These are phyloP conservation scores for Ramphastos sulfuratus DNA, from an alignment of 2,113 vertebrate species.

Conservation along the genomic window DNA sequence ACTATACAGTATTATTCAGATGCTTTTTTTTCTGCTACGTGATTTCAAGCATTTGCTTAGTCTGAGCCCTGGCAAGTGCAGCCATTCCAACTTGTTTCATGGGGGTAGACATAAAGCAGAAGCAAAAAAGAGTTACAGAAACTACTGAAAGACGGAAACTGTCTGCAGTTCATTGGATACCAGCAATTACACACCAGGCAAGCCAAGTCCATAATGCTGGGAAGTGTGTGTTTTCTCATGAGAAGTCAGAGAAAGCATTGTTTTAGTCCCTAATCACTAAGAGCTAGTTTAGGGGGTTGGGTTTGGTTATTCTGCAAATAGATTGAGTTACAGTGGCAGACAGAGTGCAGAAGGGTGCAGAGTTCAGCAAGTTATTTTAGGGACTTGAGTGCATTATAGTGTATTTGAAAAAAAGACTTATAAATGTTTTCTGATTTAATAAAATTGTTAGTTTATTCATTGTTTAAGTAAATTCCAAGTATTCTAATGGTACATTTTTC, in stretches of 20 bases:
- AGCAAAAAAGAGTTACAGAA: neutral
- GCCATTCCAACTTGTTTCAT: constrained; percentile 7
- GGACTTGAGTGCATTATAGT: neutral
- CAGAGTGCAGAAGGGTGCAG: constrained; percentile 47
- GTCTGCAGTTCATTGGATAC: constrained; percentile 39
- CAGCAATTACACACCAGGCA: constrained; percentile 31
- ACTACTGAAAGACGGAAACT: constrained; percentile 9
- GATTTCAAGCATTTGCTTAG: neutral
- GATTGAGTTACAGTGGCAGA: constrained; percentile 40
- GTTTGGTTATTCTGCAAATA: constrained; percentile 61
- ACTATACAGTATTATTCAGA: neutral
- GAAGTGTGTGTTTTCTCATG: constrained; percentile 52
- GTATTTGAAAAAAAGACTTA: constrained; percentile 12
- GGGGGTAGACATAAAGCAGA: neutral
- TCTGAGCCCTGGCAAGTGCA: neutral
- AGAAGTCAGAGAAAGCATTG: constrained; percentile 39
- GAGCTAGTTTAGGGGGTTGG: constrained; percentile 11
- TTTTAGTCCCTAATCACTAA: constrained; percentile 41
- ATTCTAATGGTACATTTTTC: neutral
- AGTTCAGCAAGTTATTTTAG: constrained; percentile 34
- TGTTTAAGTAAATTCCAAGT: neutral
- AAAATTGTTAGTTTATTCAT: neutral
- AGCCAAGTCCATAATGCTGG: neutral
- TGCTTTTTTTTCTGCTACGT: neutral
- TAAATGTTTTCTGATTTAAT: constrained; percentile 11